A percentile compares a stretch with the other conserved stretches of the same genome.
These are phyloP conservation scores for Helicoverpa armigera DNA, from an alignment of 1,140 invertebrate genomes.

Conservation along the genomic window DNA sequence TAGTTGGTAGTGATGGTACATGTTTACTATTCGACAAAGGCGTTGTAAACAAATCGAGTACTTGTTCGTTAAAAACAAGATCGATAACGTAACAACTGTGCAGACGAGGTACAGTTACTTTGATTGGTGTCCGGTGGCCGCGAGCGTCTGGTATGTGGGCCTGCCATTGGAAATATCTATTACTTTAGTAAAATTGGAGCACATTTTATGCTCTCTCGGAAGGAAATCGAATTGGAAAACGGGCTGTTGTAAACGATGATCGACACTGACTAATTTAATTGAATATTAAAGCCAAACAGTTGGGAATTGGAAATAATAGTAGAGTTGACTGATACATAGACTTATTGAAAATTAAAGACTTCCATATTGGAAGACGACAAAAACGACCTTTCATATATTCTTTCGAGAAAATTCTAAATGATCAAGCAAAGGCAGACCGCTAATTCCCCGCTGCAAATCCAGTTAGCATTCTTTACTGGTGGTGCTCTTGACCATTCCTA, in stretches of 20 bases:
- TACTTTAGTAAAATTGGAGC: neutral
- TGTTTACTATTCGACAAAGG: neutral
- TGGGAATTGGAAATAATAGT: neutral
- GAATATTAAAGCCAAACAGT: too few relatives aligned
- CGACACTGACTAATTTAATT: neutral
- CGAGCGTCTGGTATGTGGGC: slow-evolving; percentile 7
- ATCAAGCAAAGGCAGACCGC: neutral
- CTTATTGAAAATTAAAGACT: too few relatives aligned
- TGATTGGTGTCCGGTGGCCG: slow-evolving; percentile 28
- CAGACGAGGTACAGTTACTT: slow-evolving; percentile 21
- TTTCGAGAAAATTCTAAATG: neutral
- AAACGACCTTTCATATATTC: neutral
- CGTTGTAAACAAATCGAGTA: neutral
- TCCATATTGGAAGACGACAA: too few relatives aligned
- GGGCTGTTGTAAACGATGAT: neutral
- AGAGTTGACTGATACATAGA: too few relatives aligned
- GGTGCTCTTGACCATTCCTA: too few relatives aligned
- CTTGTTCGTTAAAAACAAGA: neutral
- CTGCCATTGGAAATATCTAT: slow-evolving; percentile 1
- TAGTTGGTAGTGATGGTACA: neutral
- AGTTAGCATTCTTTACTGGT: neutral
- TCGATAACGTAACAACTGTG: neutral
- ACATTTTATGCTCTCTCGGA: neutral
- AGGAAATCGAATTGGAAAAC: neutral
- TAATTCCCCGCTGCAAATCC: neutral